Base-by-base conservation (phyloP, 2,797 vertebrate species). In the Coilia nasus region DNA sequence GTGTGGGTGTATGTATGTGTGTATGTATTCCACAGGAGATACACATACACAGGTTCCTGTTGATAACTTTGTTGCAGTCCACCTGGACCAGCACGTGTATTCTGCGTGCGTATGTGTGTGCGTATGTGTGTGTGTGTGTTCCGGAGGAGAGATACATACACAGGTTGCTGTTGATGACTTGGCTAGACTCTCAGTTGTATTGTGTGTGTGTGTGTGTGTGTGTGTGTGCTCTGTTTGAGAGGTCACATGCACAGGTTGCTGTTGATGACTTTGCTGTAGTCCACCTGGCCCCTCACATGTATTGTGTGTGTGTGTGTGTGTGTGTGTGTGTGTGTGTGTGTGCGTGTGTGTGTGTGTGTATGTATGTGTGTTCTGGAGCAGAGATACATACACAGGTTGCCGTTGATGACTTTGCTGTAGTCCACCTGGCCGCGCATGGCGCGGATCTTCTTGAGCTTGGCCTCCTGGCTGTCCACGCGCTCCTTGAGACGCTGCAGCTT, bases 391-490 rank as follows among this genome's bases (percentile, higher is more conserved):
- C 98, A 98, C 92, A 99, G 91, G 90, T 97, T 99, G 91, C 98
- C 98, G 3, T 99, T 99, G 95, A 99, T 97, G 90, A 98, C 96
- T 91, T 99, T 99, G 97, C 97, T 98, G 93, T 99, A 99, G 93
- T 99, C 98, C 83, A 98, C 98, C 90, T 99, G 98, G 84, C 98
- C 98, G 88, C 98, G 96, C 97, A 98, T 98, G 87, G 98, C 97
- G 4, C 98, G 96, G 84, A 99, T 99, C 92, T 98, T 99, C 93
- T 98, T 99, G 88, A 99, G 95, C 89, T 99, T 99, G 41, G 96
- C 97, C 90, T 99, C 98, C 90, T 99, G 98, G 82, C 94, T 97
- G 92, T 99, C 98, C 25, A 99, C 97, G 0, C 97, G 96, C 7
- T 99, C 98, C 91, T 99, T 99, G 81, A 99, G 93, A 89, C 96